Conservation (phyloP, 1,140 invertebrate genomes). For the Mercenaria mercenaria region DNA sequence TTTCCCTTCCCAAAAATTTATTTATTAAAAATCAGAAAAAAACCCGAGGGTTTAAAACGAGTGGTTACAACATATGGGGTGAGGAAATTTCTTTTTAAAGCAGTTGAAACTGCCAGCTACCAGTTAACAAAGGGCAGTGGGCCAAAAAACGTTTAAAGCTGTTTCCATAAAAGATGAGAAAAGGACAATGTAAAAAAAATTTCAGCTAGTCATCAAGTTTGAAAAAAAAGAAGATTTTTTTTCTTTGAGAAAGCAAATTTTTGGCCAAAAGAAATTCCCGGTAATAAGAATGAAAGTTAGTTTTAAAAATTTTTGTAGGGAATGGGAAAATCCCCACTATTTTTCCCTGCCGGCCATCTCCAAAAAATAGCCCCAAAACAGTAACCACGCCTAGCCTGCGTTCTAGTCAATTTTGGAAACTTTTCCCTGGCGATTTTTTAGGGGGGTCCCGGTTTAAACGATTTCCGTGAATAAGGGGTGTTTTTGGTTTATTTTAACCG, state of each 20-base stretch:
- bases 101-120: conserved; percentile 65
- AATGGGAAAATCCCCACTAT: too few species aligned
- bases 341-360: too few species aligned
- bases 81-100: neutral
- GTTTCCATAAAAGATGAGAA: conserved; percentile 62
- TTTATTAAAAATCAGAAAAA: neutral
- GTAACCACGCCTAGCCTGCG: too few species aligned
- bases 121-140: conserved; percentile 67
- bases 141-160: conserved; percentile 52
- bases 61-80: conserved; percentile 6
- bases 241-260: conserved; percentile 42
- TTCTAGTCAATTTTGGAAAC: too few species aligned
- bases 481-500: too few species aligned
- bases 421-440: too few species aligned
- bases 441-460: too few species aligned
- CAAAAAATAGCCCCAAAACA: too few species aligned
- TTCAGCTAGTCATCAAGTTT: conserved; percentile 65
- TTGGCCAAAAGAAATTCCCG: conserved; percentile 43
- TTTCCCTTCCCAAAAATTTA: neutral
- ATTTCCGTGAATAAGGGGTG: too few species aligned
- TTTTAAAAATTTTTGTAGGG: too few species aligned
- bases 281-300: neutral
- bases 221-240: conserved; percentile 57
- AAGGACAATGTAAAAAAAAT: conserved; percentile 60
- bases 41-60: neutral